These are phyloP conservation scores for Enteromius unitaeniatus DNA, from an alignment of 2,797 vertebrate species.

Conservation along the genomic window DNA sequence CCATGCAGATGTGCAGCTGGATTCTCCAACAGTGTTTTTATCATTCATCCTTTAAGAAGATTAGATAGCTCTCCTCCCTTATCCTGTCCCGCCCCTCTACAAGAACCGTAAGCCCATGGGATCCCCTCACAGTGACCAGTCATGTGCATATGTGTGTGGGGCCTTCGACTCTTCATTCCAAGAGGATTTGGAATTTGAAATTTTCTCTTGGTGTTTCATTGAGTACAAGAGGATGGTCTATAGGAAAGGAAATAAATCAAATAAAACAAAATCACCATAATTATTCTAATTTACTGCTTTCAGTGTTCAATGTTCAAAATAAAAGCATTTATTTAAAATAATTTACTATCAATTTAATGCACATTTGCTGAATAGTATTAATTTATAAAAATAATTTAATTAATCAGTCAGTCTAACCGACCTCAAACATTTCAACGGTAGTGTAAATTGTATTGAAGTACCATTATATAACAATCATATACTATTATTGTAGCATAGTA, in stretches of 20 bases:
- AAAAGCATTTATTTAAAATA: neutral
- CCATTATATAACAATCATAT: neutral
- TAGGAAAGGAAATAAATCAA: too few species aligned
- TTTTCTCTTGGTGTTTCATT: neutral
- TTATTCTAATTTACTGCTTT: neutral
- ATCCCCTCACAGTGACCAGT: neutral
- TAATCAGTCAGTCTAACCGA: neutral
- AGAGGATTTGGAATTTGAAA: neutral
- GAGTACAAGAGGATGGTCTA: too few species aligned
- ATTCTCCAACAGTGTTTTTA: slow-evolving; percentile 8
- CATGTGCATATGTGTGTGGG: neutral
- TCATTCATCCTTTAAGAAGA: slow-evolving; percentile 22
- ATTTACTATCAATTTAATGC: neutral
- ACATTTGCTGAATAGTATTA: neutral
- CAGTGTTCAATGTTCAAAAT: neutral
- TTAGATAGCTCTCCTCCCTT: slow-evolving; percentile 1
- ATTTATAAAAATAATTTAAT: neutral
- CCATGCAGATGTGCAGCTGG: slow-evolving; percentile 6
- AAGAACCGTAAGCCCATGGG: neutral
- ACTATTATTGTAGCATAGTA: neutral
- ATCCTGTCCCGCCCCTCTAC: neutral
- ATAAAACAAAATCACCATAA: too few species aligned
- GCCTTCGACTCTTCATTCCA: neutral
- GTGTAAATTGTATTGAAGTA: neutral
- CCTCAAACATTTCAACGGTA: neutral